Conservation (phyloP, 2,797 vertebrate genomes). For the Presbytis comata region DNA sequence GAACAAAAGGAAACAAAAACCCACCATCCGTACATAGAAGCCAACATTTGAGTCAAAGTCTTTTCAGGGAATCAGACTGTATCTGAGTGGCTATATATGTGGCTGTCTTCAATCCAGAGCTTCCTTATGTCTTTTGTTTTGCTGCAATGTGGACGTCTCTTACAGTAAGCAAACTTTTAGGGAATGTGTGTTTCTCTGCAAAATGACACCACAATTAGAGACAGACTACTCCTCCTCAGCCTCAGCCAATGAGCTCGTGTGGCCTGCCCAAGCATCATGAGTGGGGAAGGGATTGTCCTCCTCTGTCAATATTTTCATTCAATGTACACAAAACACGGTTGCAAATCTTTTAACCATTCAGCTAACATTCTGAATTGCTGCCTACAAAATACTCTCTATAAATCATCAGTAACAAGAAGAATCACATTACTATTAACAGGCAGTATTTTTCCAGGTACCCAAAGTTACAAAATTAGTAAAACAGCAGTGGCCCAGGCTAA, state of each 20-base stretch:
- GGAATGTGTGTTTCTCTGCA: neutral
- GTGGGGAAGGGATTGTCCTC: neutral
- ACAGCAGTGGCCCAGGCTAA: neutral
- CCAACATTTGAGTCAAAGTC: slow-evolving; percentile 46
- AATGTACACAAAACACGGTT: neutral
- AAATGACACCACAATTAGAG: neutral
- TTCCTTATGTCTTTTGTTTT: neutral
- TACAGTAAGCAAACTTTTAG: neutral
- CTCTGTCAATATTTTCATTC: slow-evolving; percentile 59
- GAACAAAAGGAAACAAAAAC: slow-evolving; percentile 56
- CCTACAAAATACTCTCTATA: neutral
- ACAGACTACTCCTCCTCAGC: neutral
- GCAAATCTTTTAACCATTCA: neutral
- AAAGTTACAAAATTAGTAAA: slow-evolving; percentile 18
- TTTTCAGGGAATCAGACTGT: neutral
- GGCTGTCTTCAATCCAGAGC: neutral
- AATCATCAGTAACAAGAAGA: slow-evolving; percentile 3
- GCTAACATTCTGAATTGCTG: neutral
- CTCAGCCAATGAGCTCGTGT: neutral
- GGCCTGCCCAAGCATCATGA: neutral
- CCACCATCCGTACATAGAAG: slow-evolving; percentile 8
- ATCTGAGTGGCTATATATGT: neutral
- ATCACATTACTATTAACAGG: neutral
- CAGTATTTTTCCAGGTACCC: neutral
- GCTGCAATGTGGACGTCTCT: neutral